Base-by-base conservation (phyloP, 1,140 invertebrate genomes). In the Zelostemma sp. region DNA sequence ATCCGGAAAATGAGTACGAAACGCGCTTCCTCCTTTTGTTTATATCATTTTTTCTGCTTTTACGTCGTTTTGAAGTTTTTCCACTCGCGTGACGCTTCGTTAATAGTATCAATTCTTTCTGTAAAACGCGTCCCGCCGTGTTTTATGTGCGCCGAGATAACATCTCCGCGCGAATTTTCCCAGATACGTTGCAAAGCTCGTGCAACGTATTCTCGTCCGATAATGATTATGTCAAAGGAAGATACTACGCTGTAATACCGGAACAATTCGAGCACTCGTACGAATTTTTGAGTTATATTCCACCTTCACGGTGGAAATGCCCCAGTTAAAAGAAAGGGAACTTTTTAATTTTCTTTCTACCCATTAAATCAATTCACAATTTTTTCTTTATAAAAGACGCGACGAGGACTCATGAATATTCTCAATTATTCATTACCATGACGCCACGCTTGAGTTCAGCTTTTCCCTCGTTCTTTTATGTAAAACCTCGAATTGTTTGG, bases 381-480 rank as follows among this genome's bases (percentile, higher is more conserved):
- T 28, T 4, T 3, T 28, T 28, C 8, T n/a, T 25, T 8, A 25
- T 25, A 8, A 38, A 38, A 62, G 53, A 55, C 41, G 33, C 54
- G 51, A 45, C 33, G 56, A 38, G 56, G 61, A 41, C 12, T 56
- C 43, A 64, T 69, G 67, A 64, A 64, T 64, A 69, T 56, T 69
- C 43, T 18, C 38, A 33, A 53, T 54, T 15, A 43, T 61, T 64
- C 38, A 18, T 46, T 19, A 46, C 9, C 33, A 47, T 64, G 59
- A 60, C 15, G 15, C 6, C 28, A 51, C 64, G 59, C 55, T 60
- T 69, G 48, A 68, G 25, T 31, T 59, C 49, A 61, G 61, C 58
- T 61, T 57, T 61, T 70, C 53, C 57, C 21, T 56, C 11, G 40
- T 69, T 70, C 61, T 61, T 70, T 70, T 54, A 58, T 65, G 68